A percentile compares a stretch with the other conserved stretches of the same genome.
Conservation (phyloP, 2,888 invertebrate species). For the Troides aeacus region DNA sequence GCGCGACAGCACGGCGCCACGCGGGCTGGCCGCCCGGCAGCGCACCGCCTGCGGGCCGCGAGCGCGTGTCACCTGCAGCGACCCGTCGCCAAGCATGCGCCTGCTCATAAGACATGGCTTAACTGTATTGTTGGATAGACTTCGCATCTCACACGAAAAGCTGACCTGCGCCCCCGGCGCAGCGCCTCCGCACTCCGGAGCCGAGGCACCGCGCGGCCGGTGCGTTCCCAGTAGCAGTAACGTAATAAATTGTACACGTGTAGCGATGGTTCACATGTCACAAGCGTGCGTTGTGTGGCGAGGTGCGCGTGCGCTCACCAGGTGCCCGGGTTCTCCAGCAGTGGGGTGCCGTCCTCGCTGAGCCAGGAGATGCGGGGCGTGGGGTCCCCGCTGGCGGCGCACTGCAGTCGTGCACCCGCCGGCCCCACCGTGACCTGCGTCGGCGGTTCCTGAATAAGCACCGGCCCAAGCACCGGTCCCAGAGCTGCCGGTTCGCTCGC, state of each 20-base stretch:
- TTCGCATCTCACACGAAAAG: too few species aligned
- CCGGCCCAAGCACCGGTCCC: constrained; percentile 55
- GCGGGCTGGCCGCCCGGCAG: constrained; percentile 87
- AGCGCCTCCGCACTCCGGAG: too few species aligned
- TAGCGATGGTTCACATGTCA: too few species aligned
- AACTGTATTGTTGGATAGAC: too few species aligned
- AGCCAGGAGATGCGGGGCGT: constrained; percentile 53
- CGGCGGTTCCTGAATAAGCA: constrained; percentile 52
- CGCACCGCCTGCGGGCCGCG: constrained; percentile 55
- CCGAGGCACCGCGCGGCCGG: too few species aligned
- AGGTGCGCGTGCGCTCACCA: constrained; percentile 38
- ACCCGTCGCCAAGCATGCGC: constrained; percentile 56
- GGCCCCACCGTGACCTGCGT: constrained; percentile 47
- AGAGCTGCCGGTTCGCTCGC: constrained; percentile 36
- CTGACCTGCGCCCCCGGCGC: too few species aligned
- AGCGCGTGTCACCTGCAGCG: constrained; percentile 53
- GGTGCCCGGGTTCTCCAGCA: constrained; percentile 43
- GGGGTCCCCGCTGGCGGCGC: constrained; percentile 53
- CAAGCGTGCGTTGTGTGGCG: too few species aligned
- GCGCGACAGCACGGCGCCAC: constrained; percentile 87
- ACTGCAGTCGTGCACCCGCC: constrained; percentile 47
- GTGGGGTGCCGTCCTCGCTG: constrained; percentile 44
- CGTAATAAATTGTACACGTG: too few species aligned
- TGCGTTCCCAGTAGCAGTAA: too few species aligned
- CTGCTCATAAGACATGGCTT: constrained; percentile 28